Evolutionary conservation across 2,888 invertebrate species (phyloP), one percentile per base, ranked within the genome.

Genomic region (Zele albiditarsus): DNA sequence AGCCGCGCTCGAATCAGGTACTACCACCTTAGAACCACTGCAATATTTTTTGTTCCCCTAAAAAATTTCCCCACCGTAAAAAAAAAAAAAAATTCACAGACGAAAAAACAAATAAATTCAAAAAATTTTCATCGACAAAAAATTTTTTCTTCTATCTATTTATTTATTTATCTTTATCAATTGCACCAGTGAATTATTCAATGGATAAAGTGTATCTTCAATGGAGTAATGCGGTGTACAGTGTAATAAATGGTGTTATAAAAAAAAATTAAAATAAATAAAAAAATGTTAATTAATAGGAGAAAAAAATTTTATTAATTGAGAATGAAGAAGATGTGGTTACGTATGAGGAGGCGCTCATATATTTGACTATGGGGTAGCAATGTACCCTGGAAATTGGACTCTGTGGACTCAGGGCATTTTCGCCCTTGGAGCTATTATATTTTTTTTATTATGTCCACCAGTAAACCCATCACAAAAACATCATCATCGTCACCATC

Each of bases 351-450:
- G 73, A 67, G 80, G 73, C 74, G 78, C 78, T 76, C 25, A 67
- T 74, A 75, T 74, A 79, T 74, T 53, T 82, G 84, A 87, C 82
- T 84, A 88, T 87, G 88, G 87, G 88, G 87, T 88, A 77, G 79
- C 77, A 77, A 88, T 88, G 88, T 81, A 82, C 82, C 84, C 81
- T 80, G 85, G 84, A 83, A 87, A 81, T 67, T 31, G 60, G 83
- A 84, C 81, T 78, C 73, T 79, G 73, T 83, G 84, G 84, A 79
- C 78, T 81, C 80, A 81, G 86, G 85, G 85, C 86, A 78, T 84
- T 75, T 67, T 83, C 78, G 85, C 85, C 86, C 85, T 86, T 78
- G 83, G 83, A 71, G 79, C 80, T 77, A 81, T 82, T 80, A 80
- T 76, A 78, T 77, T 85, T 68, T 73, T 84, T 25, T 65, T 77